These are phyloP conservation scores for Tetranychus urticae DNA, from an alignment of 1,140 invertebrate species.

Conservation along the genomic window DNA sequence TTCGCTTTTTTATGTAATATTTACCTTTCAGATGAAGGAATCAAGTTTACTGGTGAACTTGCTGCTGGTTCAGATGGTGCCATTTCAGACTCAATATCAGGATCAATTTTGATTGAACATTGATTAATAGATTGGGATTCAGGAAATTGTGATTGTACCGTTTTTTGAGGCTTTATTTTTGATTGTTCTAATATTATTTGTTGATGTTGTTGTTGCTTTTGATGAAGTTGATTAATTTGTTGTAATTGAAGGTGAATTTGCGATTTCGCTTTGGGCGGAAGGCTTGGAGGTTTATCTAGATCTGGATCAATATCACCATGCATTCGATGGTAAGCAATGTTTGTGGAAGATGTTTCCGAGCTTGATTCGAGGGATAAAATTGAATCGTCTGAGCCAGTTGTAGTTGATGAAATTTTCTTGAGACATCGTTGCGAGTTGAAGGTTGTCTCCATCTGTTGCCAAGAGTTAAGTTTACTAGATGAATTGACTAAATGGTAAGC, in stretches of 20 bases:
- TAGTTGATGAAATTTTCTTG: conserved; percentile 21
- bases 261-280: not conserved
- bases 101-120: too few species aligned
- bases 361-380: conserved; percentile 6
- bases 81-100: not conserved
- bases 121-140: too few species aligned
- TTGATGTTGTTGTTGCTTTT: too few species aligned
- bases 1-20: not conserved
- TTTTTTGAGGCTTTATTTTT: too few species aligned
- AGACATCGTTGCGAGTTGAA: conserved; percentile 10
- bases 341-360: not conserved
- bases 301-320: not conserved
- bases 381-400: conserved; percentile 11
- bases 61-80: not conserved
- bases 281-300: too few species aligned
- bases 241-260: not conserved
- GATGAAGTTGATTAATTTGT: too few species aligned
- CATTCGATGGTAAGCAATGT: not conserved
- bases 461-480: conserved; percentile 26
- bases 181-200: not conserved
- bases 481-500: conserved; percentile 32
- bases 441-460: conserved; percentile 35
- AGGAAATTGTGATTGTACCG: not conserved
- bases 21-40: conserved; percentile 16
- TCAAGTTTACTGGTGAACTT: conserved; percentile 10